phyloP scores from a whole-genome alignment of 2,113 vertebrate genomes.

The Lipophrys pholis region DNA sequence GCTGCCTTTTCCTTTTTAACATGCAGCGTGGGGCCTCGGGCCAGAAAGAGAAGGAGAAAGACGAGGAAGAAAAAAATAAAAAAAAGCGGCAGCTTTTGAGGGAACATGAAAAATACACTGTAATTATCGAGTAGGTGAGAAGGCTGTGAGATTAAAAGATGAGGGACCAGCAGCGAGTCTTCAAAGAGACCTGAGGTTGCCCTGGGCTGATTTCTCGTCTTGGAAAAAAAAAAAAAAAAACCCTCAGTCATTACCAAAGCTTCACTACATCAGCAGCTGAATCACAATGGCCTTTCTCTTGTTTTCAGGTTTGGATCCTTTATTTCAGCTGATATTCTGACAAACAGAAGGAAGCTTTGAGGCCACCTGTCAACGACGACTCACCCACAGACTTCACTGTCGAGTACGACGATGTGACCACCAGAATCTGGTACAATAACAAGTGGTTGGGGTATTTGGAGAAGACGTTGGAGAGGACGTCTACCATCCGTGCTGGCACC shows the following conservation, averaged over 20 bases:
- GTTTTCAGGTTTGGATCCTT: constrained; percentile 15
- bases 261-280: constrained; percentile 42
- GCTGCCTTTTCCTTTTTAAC: constrained; percentile 47
- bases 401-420: rapidly evolving
- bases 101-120: constrained; percentile 52
- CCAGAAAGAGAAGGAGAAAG: not conserved
- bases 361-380: not conserved
- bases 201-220: constrained; percentile 57
- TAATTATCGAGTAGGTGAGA: constrained; percentile 62
- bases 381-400: not conserved
- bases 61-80: not conserved
- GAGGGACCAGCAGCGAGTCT: constrained; percentile 52
- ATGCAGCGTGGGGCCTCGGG: constrained; percentile 43
- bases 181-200: constrained; percentile 61
- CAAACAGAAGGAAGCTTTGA: not conserved
- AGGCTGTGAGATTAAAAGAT: constrained; percentile 65
- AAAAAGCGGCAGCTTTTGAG: constrained; percentile 36
- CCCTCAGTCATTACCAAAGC: constrained; percentile 54
- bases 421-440: no score
- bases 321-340: not conserved
- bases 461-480: no score
- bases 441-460: no score
- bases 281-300: constrained; percentile 35
- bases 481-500: no score
- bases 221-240: constrained; percentile 32